Conservation (phyloP, 2,888 invertebrate genomes). For the Orchesella flavescens region DNA sequence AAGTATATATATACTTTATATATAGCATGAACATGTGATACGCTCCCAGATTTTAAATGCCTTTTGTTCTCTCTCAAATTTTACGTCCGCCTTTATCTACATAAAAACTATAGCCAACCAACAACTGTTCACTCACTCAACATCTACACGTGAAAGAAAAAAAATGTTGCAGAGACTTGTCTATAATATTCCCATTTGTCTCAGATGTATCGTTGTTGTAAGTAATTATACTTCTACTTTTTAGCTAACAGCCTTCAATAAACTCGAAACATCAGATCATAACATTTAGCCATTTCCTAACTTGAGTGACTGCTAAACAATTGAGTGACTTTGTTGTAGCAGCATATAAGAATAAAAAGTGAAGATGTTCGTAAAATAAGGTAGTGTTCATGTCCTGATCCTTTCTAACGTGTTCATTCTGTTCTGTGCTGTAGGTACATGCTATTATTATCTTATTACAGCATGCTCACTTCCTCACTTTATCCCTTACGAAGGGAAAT, state of each 20-base stretch:
- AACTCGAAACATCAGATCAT: constrained; percentile 2
- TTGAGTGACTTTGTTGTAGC: neutral
- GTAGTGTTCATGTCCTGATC: no score
- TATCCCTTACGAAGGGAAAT: neutral
- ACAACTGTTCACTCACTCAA: constrained; percentile 7
- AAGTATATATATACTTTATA: no score
- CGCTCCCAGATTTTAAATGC: no score
- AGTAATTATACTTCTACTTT: constrained; percentile 17
- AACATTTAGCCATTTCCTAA: neutral
- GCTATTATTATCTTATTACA: neutral
- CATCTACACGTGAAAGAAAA: neutral
- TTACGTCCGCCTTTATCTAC: neutral
- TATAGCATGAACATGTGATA: no score
- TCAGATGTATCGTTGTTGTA: constrained; percentile 10
- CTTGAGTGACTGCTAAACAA: constrained; percentile 3
- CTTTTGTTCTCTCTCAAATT: neutral
- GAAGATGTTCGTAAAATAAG: neutral
- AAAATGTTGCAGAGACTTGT: neutral
- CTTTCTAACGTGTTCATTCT: no score
- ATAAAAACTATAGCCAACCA: no score
- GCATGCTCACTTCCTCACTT: neutral
- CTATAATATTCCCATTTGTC: constrained; percentile 1
- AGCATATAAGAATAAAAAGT: neutral
- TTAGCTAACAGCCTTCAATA: constrained; percentile 15
- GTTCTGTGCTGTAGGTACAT: neutral